Base-by-base conservation (phyloP, 2,113 vertebrate species). In the Nibea albiflora region DNA sequence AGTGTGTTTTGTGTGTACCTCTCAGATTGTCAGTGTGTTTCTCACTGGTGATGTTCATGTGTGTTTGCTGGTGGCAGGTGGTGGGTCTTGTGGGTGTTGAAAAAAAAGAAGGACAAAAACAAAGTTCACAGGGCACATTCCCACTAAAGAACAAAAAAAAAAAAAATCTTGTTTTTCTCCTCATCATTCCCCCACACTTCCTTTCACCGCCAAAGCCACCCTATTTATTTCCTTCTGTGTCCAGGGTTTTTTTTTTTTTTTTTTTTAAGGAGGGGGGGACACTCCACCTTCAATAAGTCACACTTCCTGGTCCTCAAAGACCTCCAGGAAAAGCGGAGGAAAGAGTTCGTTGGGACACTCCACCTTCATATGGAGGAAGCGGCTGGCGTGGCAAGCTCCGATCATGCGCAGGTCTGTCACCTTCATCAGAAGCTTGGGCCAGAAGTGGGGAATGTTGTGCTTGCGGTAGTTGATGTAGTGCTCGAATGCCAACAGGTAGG, bases 341-440 rank as follows among this genome's bases (percentile, higher is more conserved):
- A 99, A 99, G 83, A 99, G 97, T 96, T 99, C 98, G 26, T 97
- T 99, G 92, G 98, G 98, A 92, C 98, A 99, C 90, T 99, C 98
- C 94, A 99, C 98, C 95, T 99, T 99, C 98, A 99, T 99, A 95
- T 99, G 98, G 92, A 99, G 97, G 96, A 99, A 99, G 94, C 98
- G 97, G 94, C 97, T 98, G 94, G 98, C 98, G 26, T 99, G 98
- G 93, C 98, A 99, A 52, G 98, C 98, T 71, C 98, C 98, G 0
- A 99, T 99, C 98, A 99, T 99, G 79, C 98, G 95, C 91, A 99
- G 97, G 93, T 99, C 98, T 42, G 98, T 99, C 94, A 99, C 98
- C 95, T 99, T 99, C 98, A 99, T 99, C 95, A 99, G 96, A 94
- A 99, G 97, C 96, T 99, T 99, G 96, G 98, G 98, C 98, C 98